Conservation (phyloP, 2,888 invertebrate species). For the Pseudococcus longispinus region DNA sequence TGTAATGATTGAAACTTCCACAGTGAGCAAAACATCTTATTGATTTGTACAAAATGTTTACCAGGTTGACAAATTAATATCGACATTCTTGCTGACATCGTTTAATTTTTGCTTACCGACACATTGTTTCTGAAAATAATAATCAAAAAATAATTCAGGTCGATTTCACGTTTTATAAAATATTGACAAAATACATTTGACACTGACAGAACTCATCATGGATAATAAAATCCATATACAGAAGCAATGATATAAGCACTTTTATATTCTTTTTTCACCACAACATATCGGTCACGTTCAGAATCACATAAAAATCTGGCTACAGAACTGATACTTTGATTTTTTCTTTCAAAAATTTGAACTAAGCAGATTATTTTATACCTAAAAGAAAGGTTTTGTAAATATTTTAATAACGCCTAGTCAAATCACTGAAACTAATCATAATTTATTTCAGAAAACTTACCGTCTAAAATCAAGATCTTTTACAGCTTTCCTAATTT, state of each 20-base stretch:
- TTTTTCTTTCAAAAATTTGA: slow-evolving; percentile 72
- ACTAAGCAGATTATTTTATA: slow-evolving; percentile 72
- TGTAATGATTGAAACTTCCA: no score
- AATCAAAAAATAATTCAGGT: not conserved
- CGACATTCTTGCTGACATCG: no score
- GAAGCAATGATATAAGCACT: not conserved
- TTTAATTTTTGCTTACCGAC: not conserved
- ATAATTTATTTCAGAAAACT: not conserved
- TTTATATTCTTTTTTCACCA: slow-evolving; percentile 51
- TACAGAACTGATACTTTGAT: slow-evolving; percentile 70
- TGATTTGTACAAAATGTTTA: no score
- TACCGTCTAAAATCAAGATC: slow-evolving; percentile 46
- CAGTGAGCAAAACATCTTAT: no score
- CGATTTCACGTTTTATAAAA: not conserved
- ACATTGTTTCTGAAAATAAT: not conserved
- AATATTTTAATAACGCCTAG: no score
- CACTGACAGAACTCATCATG: not conserved
- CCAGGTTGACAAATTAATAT: no score
- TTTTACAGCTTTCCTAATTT: slow-evolving; percentile 29
- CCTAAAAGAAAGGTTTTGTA: slow-evolving; percentile 65
- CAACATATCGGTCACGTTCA: slow-evolving; percentile 66
- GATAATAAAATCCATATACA: slow-evolving; percentile 46
- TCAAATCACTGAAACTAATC: not conserved
- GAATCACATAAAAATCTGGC: slow-evolving; percentile 75
- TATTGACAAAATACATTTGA: not conserved